Evolutionary conservation across 2,113 vertebrate species (phyloP), one percentile per base, ranked within the genome.

Genomic region (Pavo muticus): DNA sequence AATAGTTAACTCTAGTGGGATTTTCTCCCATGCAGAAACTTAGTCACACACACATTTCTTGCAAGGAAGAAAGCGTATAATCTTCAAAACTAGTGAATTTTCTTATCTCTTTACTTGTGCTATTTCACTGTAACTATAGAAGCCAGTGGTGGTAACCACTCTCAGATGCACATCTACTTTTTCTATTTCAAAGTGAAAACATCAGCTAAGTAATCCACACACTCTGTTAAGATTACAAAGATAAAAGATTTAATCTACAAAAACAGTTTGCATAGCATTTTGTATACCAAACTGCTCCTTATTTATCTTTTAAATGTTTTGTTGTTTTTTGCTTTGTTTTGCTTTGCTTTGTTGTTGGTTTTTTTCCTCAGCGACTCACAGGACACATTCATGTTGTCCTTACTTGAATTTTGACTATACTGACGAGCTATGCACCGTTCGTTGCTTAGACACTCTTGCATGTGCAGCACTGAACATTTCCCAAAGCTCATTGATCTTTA

Each of bases 401-500:
- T 91, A 68, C 18, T 87, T 69, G 29, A 86, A 59, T 88, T 94
- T 70, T 27, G n/a, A 71, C 59, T 77, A 6, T 52, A 40, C 24
- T 64, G 20, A 40, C 71, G 73, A 92, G 56, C 59, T 56, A 48
- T 56, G 39, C 47, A 90, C 59, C 50, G 75, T 42, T 77, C 25
- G 39, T 30, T 82, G 59, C 35, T 74, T 81, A 90, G 61, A 10
- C 52, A 80, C 92, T 96, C 91, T 87, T 74, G 70, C 95, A 91
- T 82, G 63, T 87, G 60, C 47, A 71, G 64, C 76, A 88, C 50
- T 37, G 67, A 96, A 84, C 18, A 74, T 78, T 94, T 93, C 87
- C 50, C 45, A 47, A 91, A 95, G 89, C 94, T 95, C 81, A 87
- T 91, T 96, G 84, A 65, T 96, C 82, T 95, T 95, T 75, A 63